Percentiles rank a stretch among this genome's conserved stretches.
phyloP scores from a whole-genome alignment of 1,140 invertebrate genomes.

The Branchinecta lindahli region DNA sequence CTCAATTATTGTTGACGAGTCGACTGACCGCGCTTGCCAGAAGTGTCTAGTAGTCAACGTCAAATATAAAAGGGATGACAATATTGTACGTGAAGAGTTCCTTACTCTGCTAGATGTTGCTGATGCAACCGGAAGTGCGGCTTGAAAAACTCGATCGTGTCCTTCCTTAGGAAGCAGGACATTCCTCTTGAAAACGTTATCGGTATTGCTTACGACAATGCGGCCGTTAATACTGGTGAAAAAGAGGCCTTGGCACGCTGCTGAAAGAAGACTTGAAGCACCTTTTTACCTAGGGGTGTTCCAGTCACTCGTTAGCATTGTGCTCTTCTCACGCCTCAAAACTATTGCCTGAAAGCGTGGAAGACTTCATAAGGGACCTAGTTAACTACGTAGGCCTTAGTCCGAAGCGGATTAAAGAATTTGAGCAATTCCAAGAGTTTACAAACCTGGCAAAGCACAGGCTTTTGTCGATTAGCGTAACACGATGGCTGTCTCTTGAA shows the following conservation, averaged over 20 bases:
- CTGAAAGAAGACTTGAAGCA: conserved; percentile 16
- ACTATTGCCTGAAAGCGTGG: conserved; percentile 15
- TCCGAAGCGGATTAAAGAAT: conserved; percentile 16
- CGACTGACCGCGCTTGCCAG: conserved; percentile 19
- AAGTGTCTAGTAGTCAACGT: conserved; percentile 18
- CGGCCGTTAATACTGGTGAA: conserved; percentile 20
- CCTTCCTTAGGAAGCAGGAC: conserved; percentile 15
- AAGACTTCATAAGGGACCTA: conserved; percentile 15
- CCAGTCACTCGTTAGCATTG: conserved; percentile 20
- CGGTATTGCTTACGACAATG: conserved; percentile 21
- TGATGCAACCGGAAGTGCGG: conserved; percentile 18
- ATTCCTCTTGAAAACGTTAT: conserved; percentile 22
- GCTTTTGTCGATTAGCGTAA: conserved; percentile 16
- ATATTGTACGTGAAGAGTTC: conserved; percentile 18
- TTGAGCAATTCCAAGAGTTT: conserved; percentile 19
- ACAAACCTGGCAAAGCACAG: conserved; percentile 14
- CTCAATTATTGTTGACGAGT: conserved; percentile 21
- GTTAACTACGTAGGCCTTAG: conserved; percentile 17
- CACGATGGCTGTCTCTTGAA: conserved; percentile 18
- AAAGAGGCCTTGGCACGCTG: conserved; percentile 15
- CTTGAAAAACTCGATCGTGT: conserved; percentile 18
- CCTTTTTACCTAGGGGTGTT: conserved; percentile 19
- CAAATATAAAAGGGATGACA: conserved; percentile 19
- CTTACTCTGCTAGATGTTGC: too few relatives aligned
- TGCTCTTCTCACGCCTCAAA: conserved; percentile 19